A percentile compares a stretch with the other conserved stretches of the same genome.
Conservation (phyloP, 2,888 invertebrate species). For the Synanthedon vespiformis region DNA sequence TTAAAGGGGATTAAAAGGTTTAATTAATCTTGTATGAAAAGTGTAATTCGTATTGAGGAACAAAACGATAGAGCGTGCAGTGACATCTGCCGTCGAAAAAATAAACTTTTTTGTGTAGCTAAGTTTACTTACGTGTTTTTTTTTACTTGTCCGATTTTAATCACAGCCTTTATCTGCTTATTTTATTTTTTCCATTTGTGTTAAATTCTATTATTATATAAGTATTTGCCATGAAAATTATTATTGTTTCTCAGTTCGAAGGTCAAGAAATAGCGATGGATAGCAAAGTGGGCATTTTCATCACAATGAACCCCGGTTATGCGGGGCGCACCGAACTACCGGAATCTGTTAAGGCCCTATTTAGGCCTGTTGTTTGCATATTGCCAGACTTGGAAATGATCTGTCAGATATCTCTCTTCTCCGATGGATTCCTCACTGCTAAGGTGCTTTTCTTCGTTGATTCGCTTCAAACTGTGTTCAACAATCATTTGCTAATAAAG, state of each 20-base stretch:
- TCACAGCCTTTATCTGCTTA: no score
- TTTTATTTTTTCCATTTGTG: background rate
- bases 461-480: background rate
- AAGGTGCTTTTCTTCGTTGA: constrained; percentile 67
- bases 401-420: constrained; percentile 91
- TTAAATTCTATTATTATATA: background rate
- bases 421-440: constrained; percentile 91
- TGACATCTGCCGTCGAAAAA: no score
- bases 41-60: no score
- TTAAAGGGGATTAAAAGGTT: no score
- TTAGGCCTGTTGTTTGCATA: constrained; percentile 92
- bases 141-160: no score
- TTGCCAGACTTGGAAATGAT: constrained; percentile 93
- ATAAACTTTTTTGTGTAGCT: no score
- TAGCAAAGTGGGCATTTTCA: constrained; percentile 90
- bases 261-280: constrained; percentile 86
- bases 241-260: constrained; percentile 74
- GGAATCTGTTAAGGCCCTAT: constrained; percentile 91
- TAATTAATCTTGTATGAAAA: no score
- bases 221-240: background rate
- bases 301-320: constrained; percentile 96
- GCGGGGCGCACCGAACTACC: constrained; percentile 92
- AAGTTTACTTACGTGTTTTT: no score
- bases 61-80: no score
- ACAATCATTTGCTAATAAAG: background rate